phyloP scores from a whole-genome alignment of 2,888 invertebrate species.

The Limenitis arthemis region DNA sequence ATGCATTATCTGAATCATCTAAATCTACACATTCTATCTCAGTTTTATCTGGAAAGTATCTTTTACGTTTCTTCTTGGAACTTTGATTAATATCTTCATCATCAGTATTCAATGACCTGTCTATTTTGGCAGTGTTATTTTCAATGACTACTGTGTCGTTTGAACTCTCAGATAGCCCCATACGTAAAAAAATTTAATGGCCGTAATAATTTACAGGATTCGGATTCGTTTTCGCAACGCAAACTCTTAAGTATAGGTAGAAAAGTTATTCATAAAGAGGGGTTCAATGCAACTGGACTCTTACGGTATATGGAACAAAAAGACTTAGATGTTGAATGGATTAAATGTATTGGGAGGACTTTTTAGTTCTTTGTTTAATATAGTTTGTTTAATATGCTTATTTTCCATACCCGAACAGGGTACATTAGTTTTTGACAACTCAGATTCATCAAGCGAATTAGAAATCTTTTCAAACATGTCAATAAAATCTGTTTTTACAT shows the following conservation, averaged over 20 bases:
- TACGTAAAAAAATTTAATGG: constrained; percentile 31
- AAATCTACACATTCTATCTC: constrained; percentile 42
- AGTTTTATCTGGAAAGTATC: neutral
- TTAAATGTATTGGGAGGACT: constrained; percentile 7
- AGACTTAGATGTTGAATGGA: constrained; percentile 48
- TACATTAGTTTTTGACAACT: neutral
- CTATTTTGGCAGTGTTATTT: constrained; percentile 7
- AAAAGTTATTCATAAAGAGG: constrained; percentile 45
- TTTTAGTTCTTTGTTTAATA: no score
- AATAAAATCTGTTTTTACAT: constrained; percentile 7
- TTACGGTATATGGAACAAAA: constrained; percentile 50
- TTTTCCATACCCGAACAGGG: neutral
- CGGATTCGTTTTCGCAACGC: constrained; percentile 42
- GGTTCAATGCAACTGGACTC: constrained; percentile 45
- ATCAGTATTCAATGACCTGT: constrained; percentile 14
- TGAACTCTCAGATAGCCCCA: constrained; percentile 37
- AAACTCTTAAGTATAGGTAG: constrained; percentile 57
- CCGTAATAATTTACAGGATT: constrained; percentile 17
- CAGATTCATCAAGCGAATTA: neutral
- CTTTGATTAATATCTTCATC: constrained; percentile 9
- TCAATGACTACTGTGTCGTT: constrained; percentile 33
- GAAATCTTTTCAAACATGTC: constrained; percentile 12
- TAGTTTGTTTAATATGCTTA: neutral
- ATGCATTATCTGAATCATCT: constrained; percentile 44
- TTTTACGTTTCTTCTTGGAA: neutral